Evolutionary conservation across 2,888 invertebrate species (phyloP), one percentile per base, ranked within the genome.

Genomic region (Aelia acuminata): DNA sequence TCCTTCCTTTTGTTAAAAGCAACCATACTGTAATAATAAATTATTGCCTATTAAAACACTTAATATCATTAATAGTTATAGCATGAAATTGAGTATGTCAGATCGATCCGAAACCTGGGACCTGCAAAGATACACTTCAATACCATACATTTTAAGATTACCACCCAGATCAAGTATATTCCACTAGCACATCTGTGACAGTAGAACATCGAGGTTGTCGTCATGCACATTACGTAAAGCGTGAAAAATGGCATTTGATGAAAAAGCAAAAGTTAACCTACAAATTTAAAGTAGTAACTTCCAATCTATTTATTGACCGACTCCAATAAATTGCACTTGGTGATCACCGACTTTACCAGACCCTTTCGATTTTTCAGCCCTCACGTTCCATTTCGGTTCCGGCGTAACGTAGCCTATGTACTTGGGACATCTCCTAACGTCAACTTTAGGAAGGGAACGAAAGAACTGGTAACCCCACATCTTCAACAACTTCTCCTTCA

Each of bases 381-480:
- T 80, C n/a, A 22, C 0, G 13, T 11, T 0, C 43, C 8, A 43
- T 47, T 35, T 80, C 0, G 43, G 43, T 47, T 20, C 35, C n/a
- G 39, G 20, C 47, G 43, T 47, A 1, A 80, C 43, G 7, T 13
- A 43, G 0, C 43, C 80, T 11, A 3, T n/a, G 43, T 43, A 47
- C 43, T 47, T 80, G 13, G 80, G n/a, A n/a, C n/a, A n/a, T 43
- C 80, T 80, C 11, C 80, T 39, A 3, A 4, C 43, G 43, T 80
- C 80, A 39, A 80, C 43, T 1, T 47, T 39, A 39, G 80, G 80
- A 15, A 80, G n/a, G 11, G 39, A 3, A 3, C 43, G 22, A 47
- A 18, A 80, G 43, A 13, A 80, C 43, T 39, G 43, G 80, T 43
- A 80, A 15, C 80, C 80, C 80, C 80, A 80, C 80, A 80, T 20